Evolutionary conservation across 1,140 invertebrate genomes (phyloP).

Genomic region (Venustaconcha ellipsiformis): DNA sequence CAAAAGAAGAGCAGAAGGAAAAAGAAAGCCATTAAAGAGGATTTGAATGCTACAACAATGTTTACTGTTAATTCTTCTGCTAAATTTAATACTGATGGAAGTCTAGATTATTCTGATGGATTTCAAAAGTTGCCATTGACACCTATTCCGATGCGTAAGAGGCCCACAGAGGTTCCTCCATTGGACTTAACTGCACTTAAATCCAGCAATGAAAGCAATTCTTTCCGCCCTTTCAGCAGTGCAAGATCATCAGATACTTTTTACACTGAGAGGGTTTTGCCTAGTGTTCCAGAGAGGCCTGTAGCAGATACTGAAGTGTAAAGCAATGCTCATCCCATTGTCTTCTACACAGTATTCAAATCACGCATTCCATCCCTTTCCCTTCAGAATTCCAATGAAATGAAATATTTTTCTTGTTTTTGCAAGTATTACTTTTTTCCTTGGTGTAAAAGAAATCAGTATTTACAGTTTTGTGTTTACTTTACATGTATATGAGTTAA

Average conservation of each 20-base stretch:
- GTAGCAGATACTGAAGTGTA: conserved; percentile 41
- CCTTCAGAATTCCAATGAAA: too few species aligned
- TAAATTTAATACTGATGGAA: conserved; percentile 37
- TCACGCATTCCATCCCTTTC: too few species aligned
- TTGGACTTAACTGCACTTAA: conserved; percentile 42
- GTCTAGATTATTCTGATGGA: conserved; percentile 38
- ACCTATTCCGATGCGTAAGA: conserved; percentile 34
- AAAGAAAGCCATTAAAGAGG: conserved; percentile 20
- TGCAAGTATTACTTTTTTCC: too few species aligned
- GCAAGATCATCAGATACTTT: conserved; percentile 48
- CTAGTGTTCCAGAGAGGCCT: conserved; percentile 23
- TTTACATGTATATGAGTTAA: too few species aligned
- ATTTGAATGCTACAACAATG: conserved; percentile 38
- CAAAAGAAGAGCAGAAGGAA: conserved; percentile 6
- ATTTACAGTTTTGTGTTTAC: too few species aligned
- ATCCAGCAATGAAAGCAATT: conserved; percentile 43
- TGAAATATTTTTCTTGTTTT: too few species aligned
- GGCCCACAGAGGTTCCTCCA: conserved; percentile 32
- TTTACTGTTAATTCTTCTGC: conserved; percentile 42
- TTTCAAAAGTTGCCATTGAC: conserved; percentile 41
- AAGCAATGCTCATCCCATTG: background rate
- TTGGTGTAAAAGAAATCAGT: too few species aligned
- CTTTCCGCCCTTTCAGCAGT: conserved; percentile 44
- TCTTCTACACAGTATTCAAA: too few species aligned
- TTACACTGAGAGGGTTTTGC: conserved; percentile 19